A percentile compares a stretch with the other conserved stretches of the same genome.
phyloP scores from a whole-genome alignment of 2,797 vertebrate genomes.

The Protosalanx chinensis region DNA sequence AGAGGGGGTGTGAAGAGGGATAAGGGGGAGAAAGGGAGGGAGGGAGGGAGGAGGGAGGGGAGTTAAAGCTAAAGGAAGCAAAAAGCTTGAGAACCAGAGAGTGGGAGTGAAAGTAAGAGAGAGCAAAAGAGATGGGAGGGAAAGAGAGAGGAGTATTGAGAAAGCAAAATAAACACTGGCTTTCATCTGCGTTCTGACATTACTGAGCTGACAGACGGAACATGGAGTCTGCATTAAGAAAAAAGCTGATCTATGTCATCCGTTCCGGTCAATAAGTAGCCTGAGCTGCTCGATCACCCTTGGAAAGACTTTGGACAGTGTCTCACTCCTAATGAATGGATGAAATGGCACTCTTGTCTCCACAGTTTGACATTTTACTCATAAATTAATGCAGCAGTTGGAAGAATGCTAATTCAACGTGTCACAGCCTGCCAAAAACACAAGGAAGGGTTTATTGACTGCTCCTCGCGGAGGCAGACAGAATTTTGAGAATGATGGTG shows the following conservation, averaged over 20 bases:
- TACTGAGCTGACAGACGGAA: no score
- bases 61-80: no score
- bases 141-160: no score
- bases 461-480: neutral
- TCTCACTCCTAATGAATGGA: conserved; percentile 1
- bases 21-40: no score
- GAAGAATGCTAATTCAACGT: neutral
- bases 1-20: no score
- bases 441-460: neutral
- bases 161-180: no score
- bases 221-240: no score
- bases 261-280: no score
- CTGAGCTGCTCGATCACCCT: neutral
- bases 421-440: conserved; percentile 8
- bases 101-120: conserved; percentile 18
- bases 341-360: conserved; percentile 6
- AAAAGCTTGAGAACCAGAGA: no score
- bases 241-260: no score
- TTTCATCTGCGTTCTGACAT: no score
- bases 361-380: conserved; percentile 11
- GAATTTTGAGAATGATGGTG: conserved; percentile 1
- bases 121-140: neutral
- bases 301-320: conserved; percentile 7
- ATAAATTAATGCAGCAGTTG: conserved; percentile 16
- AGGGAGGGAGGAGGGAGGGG: no score